Evolutionary conservation across 1,140 invertebrate species (phyloP).

Genomic region (Rhagoletis zephyria): DNA sequence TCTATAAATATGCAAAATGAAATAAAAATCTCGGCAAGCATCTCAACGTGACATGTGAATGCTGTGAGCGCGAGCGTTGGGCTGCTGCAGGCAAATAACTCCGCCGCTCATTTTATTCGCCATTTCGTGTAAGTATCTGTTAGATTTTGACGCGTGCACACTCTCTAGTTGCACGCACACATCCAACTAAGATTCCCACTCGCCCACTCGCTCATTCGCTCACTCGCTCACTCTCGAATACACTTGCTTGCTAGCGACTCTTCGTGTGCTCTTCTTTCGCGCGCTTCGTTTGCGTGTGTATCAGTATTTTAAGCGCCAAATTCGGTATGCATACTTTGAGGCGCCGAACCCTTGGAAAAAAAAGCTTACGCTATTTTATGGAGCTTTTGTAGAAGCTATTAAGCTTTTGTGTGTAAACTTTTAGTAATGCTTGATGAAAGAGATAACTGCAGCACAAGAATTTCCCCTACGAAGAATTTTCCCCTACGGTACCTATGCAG

Average conservation of each 20-base stretch:
- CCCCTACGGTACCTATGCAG: too few species aligned
- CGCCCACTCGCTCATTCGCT: too few species aligned
- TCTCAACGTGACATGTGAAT: conserved; percentile 2
- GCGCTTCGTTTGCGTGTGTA: neutral
- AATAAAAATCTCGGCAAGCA: neutral
- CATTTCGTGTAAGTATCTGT: conserved; percentile 39
- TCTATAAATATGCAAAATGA: neutral
- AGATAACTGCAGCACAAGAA: neutral
- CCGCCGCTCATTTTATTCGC: neutral
- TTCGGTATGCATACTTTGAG: conserved; percentile 34
- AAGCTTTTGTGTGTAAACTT: neutral
- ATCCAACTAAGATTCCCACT: neutral
- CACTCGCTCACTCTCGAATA: neutral
- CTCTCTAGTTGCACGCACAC: neutral
- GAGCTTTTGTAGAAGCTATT: neutral
- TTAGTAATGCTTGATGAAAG: neutral
- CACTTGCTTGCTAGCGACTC: neutral
- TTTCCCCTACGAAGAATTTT: conserved; percentile 12
- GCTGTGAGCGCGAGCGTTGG: neutral
- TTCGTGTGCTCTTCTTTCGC: neutral
- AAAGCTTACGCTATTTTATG: neutral
- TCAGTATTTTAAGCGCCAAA: conserved; percentile 32
- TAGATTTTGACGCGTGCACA: neutral
- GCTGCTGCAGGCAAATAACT: neutral
- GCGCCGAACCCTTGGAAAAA: neutral